phyloP scores from a whole-genome alignment of 2,888 invertebrate genomes.

The Ectemnius cavifrons region DNA sequence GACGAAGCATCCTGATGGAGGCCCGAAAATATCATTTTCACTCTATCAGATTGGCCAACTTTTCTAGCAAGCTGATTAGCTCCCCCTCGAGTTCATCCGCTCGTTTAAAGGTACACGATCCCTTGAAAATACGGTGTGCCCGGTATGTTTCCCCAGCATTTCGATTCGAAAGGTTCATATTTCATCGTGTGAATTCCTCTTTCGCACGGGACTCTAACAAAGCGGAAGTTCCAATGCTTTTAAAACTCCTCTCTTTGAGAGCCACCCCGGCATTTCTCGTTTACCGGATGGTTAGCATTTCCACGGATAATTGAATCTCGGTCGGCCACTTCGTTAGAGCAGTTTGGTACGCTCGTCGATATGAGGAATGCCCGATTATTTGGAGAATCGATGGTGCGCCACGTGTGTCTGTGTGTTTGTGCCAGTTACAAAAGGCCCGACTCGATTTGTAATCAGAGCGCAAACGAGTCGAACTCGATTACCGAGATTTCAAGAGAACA shows the following conservation, averaged over 20 bases:
- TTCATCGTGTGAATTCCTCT: no score
- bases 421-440: neutral
- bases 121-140: no score
- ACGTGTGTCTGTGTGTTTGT: conserved; percentile 9
- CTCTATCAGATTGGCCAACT: neutral
- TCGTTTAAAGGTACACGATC: neutral
- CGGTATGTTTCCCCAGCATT: no score
- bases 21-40: neutral
- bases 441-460: conserved; percentile 26
- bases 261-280: neutral
- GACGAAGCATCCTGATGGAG: neutral
- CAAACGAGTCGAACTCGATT: conserved; percentile 21
- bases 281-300: conserved; percentile 27
- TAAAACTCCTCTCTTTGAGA: neutral
- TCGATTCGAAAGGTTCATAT: no score
- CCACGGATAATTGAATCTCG: conserved; percentile 26
- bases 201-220: no score
- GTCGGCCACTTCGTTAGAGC: conserved; percentile 18
- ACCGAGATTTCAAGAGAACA: neutral
- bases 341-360: conserved; percentile 1
- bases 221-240: neutral
- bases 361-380: conserved; percentile 2
- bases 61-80: neutral
- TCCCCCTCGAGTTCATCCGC: neutral
- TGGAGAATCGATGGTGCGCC: neutral